These are phyloP conservation scores for Archips crataeganus DNA, from an alignment of 2,888 invertebrate genomes.

Conservation along the genomic window DNA sequence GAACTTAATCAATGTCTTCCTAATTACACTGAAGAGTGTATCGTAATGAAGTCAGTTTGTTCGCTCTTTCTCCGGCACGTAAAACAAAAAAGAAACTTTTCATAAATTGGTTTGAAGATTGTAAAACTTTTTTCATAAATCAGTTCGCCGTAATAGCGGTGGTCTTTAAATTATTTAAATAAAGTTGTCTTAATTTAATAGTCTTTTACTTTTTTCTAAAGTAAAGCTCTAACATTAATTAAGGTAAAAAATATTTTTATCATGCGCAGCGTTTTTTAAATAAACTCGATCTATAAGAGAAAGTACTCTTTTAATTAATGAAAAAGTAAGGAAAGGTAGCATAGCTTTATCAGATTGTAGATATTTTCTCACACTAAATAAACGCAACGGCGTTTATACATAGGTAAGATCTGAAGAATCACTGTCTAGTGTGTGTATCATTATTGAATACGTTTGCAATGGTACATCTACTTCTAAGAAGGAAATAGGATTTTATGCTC, in stretches of 20 bases:
- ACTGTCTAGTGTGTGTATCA: too few relatives aligned
- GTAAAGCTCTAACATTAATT: conserved; percentile 1
- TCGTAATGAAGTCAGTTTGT: conserved; percentile 55
- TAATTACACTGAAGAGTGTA: conserved; percentile 43
- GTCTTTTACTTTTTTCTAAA: conserved; percentile 42
- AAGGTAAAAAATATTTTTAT: conserved; percentile 14
- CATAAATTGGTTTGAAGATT: conserved; percentile 70
- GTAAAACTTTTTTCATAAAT: conserved; percentile 75
- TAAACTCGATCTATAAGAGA: background rate
- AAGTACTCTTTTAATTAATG: background rate
- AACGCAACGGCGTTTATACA: too few relatives aligned
- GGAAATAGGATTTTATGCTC: too few relatives aligned
- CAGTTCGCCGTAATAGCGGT: conserved; percentile 60
- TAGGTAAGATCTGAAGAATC: too few relatives aligned
- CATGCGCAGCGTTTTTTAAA: background rate
- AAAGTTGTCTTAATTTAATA: conserved; percentile 58
- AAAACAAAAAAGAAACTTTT: conserved; percentile 64
- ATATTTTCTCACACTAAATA: too few relatives aligned
- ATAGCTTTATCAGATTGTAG: too few relatives aligned
- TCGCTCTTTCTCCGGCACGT: conserved; percentile 59
- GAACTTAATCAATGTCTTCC: conserved; percentile 30
- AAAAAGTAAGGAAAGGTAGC: too few relatives aligned
- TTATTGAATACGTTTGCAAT: too few relatives aligned
- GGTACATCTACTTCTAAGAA: too few relatives aligned
- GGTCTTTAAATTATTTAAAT: conserved; percentile 63